Evolutionary conservation across 1,140 invertebrate species (phyloP), one percentile per base, ranked within the genome.

Genomic region (Lepidotrigona ventralis): DNA sequence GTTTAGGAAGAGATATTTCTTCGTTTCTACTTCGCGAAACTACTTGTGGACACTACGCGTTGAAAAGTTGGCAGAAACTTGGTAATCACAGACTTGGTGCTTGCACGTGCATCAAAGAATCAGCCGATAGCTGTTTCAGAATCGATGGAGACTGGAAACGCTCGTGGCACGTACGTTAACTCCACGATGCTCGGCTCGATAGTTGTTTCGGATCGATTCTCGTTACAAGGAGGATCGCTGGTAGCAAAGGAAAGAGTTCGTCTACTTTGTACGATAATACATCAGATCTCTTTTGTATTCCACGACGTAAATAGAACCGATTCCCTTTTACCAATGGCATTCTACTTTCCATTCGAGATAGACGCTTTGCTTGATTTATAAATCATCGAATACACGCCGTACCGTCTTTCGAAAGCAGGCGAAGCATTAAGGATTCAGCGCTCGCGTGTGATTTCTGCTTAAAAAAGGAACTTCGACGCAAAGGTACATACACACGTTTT

Each of bases 151-250:
- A 81, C 17, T 64, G 46, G 26, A 23, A 19, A 51, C 60, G 51
- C 51, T 71, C 23, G 33, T n/a, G 53, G 21, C 5, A 46, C 29
- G n/a, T 73, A 46, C 70, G 58, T 74, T 81, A 74, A 74, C 79
- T 81, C 21, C 58, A 19, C 15, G 46, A 15, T 66, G 71, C 60
- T 66, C 46, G 51, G 71, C 74, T 39, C 33, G 33, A 33, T 33
- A 54, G 70, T 80, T 73, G 56, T 26, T 21, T 56, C 19, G 29
- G 33, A 76, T 75, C 80, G 79, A 80, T 80, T 33, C 56, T 63
- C 56, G 79, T 80, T 80, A 80, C 73, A 56, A 58, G 64, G 53
- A 17, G 33, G 63, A 46, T 71, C 39, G n/a, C 26, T 26, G 68
- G 26, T 68, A 69, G 21, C 19, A 29, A 26, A 6, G 19, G 21